These are phyloP conservation scores for Papilio demoleus DNA, from an alignment of 2,888 invertebrate species.

Conservation along the genomic window DNA sequence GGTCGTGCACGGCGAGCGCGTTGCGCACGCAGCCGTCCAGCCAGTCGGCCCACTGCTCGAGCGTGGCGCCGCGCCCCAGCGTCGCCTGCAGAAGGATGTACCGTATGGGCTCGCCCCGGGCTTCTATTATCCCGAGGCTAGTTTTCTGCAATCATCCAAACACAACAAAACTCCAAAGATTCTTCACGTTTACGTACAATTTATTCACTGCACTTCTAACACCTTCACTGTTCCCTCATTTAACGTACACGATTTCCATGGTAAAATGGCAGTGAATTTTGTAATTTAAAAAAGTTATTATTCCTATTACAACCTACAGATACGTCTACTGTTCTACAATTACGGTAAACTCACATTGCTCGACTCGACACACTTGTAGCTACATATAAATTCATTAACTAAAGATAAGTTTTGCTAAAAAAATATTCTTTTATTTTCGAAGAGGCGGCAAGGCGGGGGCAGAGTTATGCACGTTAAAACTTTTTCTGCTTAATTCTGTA, in stretches of 20 bases:
- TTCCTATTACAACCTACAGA: background rate
- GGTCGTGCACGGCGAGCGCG: conserved; percentile 94
- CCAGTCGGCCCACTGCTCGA: conserved; percentile 99
- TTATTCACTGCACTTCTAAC: background rate
- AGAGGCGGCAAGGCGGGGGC: no score
- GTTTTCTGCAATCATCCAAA: background rate
- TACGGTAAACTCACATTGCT: no score
- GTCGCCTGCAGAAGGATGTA: conserved; percentile 80
- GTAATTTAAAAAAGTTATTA: no score
- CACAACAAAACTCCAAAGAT: background rate
- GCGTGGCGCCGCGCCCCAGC: conserved; percentile 94
- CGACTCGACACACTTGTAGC: no score
- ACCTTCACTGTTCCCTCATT: no score
- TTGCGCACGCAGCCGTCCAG: conserved; percentile 96
- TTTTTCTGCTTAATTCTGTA: no score
- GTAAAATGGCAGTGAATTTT: no score
- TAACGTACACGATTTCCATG: no score
- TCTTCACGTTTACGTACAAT: background rate
- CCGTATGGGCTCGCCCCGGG: conserved; percentile 18
- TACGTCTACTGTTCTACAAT: background rate
- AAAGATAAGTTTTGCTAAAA: no score
- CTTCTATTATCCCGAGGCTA: conserved; percentile 8
- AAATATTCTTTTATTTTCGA: no score
- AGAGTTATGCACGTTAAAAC: no score
- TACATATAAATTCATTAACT: no score